Base-by-base conservation (phyloP, 2,888 invertebrate species). In the Plemyria rubiginata region DNA sequence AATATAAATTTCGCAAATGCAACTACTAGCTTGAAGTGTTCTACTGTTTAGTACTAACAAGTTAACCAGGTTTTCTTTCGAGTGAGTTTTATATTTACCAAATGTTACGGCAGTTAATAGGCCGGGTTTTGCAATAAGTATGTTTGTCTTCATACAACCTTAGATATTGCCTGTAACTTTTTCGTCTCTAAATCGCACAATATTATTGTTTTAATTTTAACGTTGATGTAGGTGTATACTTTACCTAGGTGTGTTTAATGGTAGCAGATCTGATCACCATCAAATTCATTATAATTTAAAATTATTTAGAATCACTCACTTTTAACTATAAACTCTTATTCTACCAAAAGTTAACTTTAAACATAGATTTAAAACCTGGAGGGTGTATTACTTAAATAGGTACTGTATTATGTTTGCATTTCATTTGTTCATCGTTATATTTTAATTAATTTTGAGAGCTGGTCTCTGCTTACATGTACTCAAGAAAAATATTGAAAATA, bases 71-170 rank as follows among this genome's bases (percentile, higher is more conserved):
- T 86, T 88, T 86, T 82, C 77, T 83, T 79, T 83, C 75, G 80
- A 82, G 82, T 81, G 80, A 76, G 79, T 82, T 81, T 74, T 76
- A 72, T 65, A 71, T 60, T 60, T 66, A 58, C 51, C 61, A 54
- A 70, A 73, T 74, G 60, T 77, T 74, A 67, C 70, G 65, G 79
- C 82, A 75, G 13, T 40, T 28, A 74, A 74, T 77, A 75, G 90
- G 92, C 91, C 90, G 90, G 90, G 86, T 85, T 80, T 86, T 88
- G 92, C 92, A 92, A 92, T 90, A 89, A 82, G 73, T 74, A 89
- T 82, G 72, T 74, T 73, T 68, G 62, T 65, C 62, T 50, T 32
- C 50, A 13, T 50, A 50, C 50, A 15, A 32, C 32, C 28, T 49
- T 29, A 81, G 76, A 70, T 84, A 79, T 76, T 79, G 73, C 76